Base-by-base conservation (phyloP, 2,888 invertebrate genomes). In the Dryomyza anilis region DNA sequence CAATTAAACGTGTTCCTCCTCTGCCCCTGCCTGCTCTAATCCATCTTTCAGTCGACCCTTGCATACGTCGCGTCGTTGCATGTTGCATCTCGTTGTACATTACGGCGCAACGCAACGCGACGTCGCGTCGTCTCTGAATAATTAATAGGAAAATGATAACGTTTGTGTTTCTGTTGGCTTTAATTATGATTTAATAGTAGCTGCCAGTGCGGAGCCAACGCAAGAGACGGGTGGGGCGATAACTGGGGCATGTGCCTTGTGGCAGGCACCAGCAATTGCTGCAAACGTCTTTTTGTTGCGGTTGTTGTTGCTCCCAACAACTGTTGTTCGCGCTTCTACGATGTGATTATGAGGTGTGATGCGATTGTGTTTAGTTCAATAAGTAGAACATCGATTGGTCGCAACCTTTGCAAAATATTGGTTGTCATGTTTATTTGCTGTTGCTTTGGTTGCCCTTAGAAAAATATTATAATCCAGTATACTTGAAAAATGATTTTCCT, bases 121-220 rank as follows among this genome's bases (percentile, higher is more conserved):
- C 30, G 48, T 29, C 61, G 58, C 55, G 56, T 55, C 62, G 30
- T 39, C 33, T 25, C 69, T 72, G 39, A 71, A 72, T 71, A 70
- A 72, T 73, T 72, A 74, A 73, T 74, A 56, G 65, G 68, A 71
- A 71, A 74, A 74, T 73, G 69, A 74, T 73, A 74, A 67, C 68
- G 68, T 71, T 68, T 62, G 67, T 25, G n/a, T n/a, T 7, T 64
- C 68, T 69, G 67, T 64, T 59, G 69, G 66, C 69, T 64, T 71
- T 71, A 71, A 73, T 73, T 71, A 70, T 71, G 69, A 71, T 73
- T 73, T 71, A 70, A 69, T 69, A 62, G 58, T 46, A 36, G 63
- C 65, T 21, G 12, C 14, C 30, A 23, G 46, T 16, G 30, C 19
- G 46, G 29, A 21, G 48, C 45, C 16, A 5, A 25, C 3, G 16